Base-by-base conservation (phyloP, 2,797 vertebrate genomes). In the Dromococcyx pavoninus region DNA sequence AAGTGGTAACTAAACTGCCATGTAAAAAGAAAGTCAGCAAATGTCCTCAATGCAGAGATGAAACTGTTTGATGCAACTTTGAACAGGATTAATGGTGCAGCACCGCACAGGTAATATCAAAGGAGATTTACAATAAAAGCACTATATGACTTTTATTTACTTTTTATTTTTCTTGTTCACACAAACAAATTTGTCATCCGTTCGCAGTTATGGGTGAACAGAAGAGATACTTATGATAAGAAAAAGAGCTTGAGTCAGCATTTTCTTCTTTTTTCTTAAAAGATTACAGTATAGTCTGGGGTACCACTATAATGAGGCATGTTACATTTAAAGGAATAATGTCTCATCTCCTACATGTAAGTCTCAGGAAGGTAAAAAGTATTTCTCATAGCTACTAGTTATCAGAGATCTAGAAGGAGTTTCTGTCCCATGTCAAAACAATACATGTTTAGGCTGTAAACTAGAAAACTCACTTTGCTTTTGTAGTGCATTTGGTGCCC, bases 291-390 rank as follows among this genome's bases (percentile, higher is more conserved):
- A 51, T 54, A 92, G 41, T 89, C 78, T 86, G 60, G 35, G 82
- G 88, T 80, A 71, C 22, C 6, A 9, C 65, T 95, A 89, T 94
- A 97, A 96, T 79, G 72, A 96, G 75, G 25, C 17, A 43, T 19
- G 9, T 35, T 89, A 69, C 32, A 58, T 25, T 81, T 89, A 71
- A 83, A 17, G 56, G 44, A 93, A 70, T 57, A 41, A 71, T 33
- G 33, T 62, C 37, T 75, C 33, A 74, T 70, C 32, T 89, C 39
- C 41, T 58, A 71, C 37, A 32, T 88, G 19, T 62, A 79, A 35
- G n/a, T 76, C 53, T 84, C 41, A 60, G 17, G 17, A 7, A 1
- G 9, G 48, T 44, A 70, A 74, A 74, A 91, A 67, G 5, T 41
- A 28, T 56, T 90, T 88, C 32, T 89, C 15, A 51, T 35, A 27